A percentile compares a stretch with the other conserved stretches of the same genome.
Conservation (phyloP, 2,113 vertebrate genomes). For the Upupa epops region DNA sequence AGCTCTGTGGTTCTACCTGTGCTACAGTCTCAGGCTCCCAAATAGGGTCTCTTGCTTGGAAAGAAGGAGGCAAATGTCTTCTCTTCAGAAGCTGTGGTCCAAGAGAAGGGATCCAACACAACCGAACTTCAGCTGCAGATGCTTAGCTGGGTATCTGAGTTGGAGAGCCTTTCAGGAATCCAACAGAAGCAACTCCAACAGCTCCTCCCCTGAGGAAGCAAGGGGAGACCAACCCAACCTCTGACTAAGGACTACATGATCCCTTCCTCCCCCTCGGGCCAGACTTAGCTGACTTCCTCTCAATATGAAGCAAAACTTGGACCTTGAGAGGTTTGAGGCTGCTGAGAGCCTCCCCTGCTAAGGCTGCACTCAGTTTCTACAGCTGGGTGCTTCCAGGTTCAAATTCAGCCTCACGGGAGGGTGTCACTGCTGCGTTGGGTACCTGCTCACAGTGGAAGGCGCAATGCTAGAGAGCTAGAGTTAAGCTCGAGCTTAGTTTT, state of each 20-base stretch:
- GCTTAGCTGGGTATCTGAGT: not conserved
- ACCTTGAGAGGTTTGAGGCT: not conserved
- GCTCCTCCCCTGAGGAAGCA: not conserved
- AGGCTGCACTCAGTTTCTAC: accelerated
- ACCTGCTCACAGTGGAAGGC: not conserved
- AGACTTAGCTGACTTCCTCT: not conserved
- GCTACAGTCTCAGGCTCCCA: not conserved
- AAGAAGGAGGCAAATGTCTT: not conserved
- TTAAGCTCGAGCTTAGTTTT: not conserved
- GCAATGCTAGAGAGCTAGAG: not conserved
- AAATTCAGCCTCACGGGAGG: not conserved
- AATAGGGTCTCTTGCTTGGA: not conserved
- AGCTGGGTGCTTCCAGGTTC: not conserved
- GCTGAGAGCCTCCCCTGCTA: not conserved
- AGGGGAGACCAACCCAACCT: not conserved
- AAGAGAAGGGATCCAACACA: not conserved
- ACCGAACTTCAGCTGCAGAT: not conserved
- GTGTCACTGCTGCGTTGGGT: too few relatives aligned
- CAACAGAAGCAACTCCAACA: not conserved
- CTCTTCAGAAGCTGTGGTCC: not conserved
- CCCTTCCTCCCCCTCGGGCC: not conserved
- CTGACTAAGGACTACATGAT: not conserved
- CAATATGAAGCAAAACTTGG: not conserved
- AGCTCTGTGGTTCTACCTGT: not conserved
- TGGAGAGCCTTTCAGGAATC: not conserved